phyloP scores from a whole-genome alignment of 37 sponge, comb jelly and placozoan genomes.

The Lycopodina hypogea region DNA sequence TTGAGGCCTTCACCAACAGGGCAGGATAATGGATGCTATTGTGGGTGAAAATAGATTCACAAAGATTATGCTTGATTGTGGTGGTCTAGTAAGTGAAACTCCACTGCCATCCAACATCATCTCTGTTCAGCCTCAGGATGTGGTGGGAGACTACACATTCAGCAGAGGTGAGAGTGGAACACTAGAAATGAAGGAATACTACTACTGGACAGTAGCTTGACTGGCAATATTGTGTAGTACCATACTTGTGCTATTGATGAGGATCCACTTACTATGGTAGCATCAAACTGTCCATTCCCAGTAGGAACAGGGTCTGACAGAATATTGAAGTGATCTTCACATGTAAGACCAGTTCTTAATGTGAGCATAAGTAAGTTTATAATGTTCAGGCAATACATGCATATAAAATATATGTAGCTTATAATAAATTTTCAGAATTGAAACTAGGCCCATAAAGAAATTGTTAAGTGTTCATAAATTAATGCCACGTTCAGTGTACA shows the following conservation, averaged over 20 bases:
- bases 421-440: too few species aligned
- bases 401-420: too few species aligned
- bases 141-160: slow-evolving; percentile 1
- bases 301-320: neutral
- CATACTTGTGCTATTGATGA: neutral
- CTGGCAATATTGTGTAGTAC: neutral
- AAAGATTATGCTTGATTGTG: neutral
- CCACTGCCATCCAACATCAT: neutral
- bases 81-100: neutral
- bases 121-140: slow-evolving; percentile 13
- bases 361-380: neutral
- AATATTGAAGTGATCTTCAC: neutral
- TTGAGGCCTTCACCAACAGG: slow-evolving; percentile 8
- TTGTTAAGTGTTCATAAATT: too few species aligned
- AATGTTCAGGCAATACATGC: too few species aligned
- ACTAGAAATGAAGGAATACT: neutral
- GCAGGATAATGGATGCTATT: slow-evolving; percentile 1
- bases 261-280: neutral
- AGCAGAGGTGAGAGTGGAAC: neutral
- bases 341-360: neutral
- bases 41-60: slow-evolving; percentile 11
- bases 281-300: neutral
- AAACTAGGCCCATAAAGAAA: too few species aligned
- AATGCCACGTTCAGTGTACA: too few species aligned
- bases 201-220: neutral